Evolutionary conservation across 2,797 vertebrate species (phyloP).

Genomic region (Tragopan temminckii): DNA sequence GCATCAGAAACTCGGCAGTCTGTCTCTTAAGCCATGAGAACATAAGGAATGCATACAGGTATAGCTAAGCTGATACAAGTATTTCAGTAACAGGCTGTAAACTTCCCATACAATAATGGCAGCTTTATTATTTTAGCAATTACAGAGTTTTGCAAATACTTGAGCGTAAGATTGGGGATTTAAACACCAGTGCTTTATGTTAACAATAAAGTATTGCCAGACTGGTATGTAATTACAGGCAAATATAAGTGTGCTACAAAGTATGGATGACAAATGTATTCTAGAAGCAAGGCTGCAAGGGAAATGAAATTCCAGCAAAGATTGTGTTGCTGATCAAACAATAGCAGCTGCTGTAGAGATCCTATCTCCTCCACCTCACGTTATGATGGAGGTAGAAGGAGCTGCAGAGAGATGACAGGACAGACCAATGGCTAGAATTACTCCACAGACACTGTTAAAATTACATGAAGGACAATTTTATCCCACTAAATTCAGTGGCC

Average conservation of each 20-base stretch:
- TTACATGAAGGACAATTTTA: not conserved
- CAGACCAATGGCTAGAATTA: not conserved
- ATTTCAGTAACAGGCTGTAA: conserved; percentile 30
- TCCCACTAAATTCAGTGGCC: not conserved
- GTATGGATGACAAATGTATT: conserved; percentile 61
- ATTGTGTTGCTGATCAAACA: conserved; percentile 53
- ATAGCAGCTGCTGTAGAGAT: not conserved
- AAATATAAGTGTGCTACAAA: conserved; percentile 56
- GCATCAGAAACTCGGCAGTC: not conserved
- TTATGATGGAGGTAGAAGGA: not conserved
- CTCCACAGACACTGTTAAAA: not conserved
- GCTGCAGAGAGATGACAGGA: not conserved
- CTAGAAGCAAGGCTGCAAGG: conserved; percentile 33
- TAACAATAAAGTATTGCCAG: conserved; percentile 65
- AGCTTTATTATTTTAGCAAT: conserved; percentile 62
- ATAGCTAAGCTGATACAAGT: not conserved
- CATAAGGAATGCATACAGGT: not conserved
- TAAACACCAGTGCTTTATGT: conserved; percentile 55
- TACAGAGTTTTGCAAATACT: conserved; percentile 53
- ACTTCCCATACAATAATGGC: conserved; percentile 8
- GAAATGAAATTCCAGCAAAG: conserved; percentile 60
- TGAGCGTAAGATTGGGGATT: conserved; percentile 1
- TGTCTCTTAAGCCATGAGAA: not conserved
- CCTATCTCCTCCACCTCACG: not conserved
- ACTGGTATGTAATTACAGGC: conserved; percentile 57